Conservation (phyloP, 2,797 vertebrate genomes). For the Mico argentatus region DNA sequence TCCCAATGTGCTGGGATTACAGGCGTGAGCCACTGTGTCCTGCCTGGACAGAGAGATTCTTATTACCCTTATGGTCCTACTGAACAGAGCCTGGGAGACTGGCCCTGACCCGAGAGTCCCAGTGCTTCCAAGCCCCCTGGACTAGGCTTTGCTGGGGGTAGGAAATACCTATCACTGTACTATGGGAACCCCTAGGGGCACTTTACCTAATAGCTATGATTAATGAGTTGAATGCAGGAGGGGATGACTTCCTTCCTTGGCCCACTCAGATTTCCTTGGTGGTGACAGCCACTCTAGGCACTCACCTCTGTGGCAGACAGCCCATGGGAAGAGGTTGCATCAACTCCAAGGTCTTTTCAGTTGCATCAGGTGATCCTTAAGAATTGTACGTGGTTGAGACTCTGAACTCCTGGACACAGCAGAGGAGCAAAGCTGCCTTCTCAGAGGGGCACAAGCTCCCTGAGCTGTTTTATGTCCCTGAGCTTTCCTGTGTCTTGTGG, state of each 20-base stretch:
- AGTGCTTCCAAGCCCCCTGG: neutral
- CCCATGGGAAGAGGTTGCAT: neutral
- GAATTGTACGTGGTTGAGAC: neutral
- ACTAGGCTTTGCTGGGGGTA: neutral
- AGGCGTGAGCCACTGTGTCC: too few relatives aligned
- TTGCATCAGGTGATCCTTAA: neutral
- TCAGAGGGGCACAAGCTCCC: neutral
- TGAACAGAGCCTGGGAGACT: neutral
- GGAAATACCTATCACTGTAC: neutral
- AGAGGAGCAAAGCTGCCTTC: neutral
- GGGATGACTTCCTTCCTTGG: neutral
- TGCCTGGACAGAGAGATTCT: neutral
- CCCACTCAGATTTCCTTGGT: neutral
- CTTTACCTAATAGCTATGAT: neutral
- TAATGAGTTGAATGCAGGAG: neutral
- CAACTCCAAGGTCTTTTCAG: neutral
- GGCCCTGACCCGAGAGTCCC: neutral
- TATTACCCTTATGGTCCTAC: neutral
- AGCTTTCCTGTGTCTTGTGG: neutral
- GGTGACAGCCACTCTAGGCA: neutral
- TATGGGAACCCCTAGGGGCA: neutral
- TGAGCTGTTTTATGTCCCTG: neutral
- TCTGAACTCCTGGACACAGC: neutral
- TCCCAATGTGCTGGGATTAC: too few relatives aligned
- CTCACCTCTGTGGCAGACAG: neutral